These are phyloP conservation scores for Typhlomys cinereus DNA, from an alignment of 2,113 vertebrate genomes.

Conservation along the genomic window DNA sequence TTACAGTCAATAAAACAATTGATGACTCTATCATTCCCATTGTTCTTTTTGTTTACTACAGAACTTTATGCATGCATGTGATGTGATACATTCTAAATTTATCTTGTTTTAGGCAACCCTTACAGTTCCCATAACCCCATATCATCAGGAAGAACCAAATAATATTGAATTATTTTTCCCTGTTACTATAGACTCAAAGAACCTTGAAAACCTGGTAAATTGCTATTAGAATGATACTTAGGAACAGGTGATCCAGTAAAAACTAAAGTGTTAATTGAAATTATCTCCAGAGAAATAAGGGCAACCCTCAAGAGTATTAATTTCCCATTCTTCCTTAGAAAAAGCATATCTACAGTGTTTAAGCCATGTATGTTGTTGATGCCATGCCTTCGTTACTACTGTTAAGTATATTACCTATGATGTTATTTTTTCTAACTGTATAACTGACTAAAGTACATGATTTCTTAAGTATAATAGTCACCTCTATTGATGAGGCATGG, in stretches of 20 bases:
- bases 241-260: too few species aligned
- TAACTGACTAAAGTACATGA: conserved; percentile 40
- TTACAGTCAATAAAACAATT: conserved; percentile 86
- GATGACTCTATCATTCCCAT: conserved; percentile 90
- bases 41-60: conserved; percentile 92
- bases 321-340: conserved; percentile 57
- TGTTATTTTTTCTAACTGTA: conserved; percentile 40
- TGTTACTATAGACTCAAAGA: conserved; percentile 85
- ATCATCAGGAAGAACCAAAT: conserved; percentile 90
- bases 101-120: conserved; percentile 90
- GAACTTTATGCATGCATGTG: conserved; percentile 92
- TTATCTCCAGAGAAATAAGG: too few species aligned
- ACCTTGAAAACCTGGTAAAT: conserved; percentile 85
- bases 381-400: conserved; percentile 74
- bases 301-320: too few species aligned
- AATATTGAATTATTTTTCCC: conserved; percentile 84
- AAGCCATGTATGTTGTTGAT: conserved; percentile 68
- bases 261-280: too few species aligned
- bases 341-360: conserved; percentile 52
- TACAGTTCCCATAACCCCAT: conserved; percentile 94
- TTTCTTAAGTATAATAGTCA: conserved; percentile 37
- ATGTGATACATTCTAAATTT: conserved; percentile 87
- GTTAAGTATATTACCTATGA: background rate
- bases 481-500: background rate
- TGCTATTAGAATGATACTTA: conserved; percentile 80